Base-by-base conservation (phyloP, 2,797 vertebrate genomes). In the Chaenodraco wilsoni region DNA sequence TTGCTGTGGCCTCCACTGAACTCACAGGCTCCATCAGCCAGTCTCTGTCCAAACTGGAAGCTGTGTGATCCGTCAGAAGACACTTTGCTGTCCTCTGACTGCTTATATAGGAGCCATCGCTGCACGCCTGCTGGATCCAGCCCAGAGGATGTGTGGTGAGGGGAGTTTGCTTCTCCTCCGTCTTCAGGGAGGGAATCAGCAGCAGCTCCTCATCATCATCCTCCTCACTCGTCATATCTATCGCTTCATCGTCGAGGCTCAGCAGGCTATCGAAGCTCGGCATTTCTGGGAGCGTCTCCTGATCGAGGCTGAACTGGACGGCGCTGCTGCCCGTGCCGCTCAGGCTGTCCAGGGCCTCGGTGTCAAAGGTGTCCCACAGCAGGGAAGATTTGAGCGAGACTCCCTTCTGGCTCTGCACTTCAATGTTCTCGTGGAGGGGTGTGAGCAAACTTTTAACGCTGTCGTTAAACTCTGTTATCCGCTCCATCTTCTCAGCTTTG, bases 221-320 rank as follows among this genome's bases (percentile, higher is more conserved):
- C 0, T 84, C 77, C 11, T 88, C 84, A 0, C 83, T 78, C 19
- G 33, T 57, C 49, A 70, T 3, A 41, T 85, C 84, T 10, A 58
- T 40, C 1, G 49, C 72, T 5, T 86, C 80, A 0, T 91, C 89
- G 1, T 85, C 81, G 0, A 88, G 81, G 67, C 88, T 89, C 60
- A 91, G 88, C 9, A 93, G 80, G 63, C 89, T 91, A 56, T 94
- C 90, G 0, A 70, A 87, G 70, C 91, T 90, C 3, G 79, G 55
- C 74, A 89, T 65, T 44, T 92, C 89, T 0, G 92, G 95, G 3
- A 95, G 89, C 0, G 91, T 95, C 83, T 95, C 95, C 0, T 91
- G 81, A 15, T 87, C 84, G 0, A 95, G 88, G 69, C 86, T 93
- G 77, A 93, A 94, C 33, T 88, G 88, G 44, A 88, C 37, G 0